phyloP scores from a whole-genome alignment of 1,140 invertebrate genomes.

The Bradysia coprophila region DNA sequence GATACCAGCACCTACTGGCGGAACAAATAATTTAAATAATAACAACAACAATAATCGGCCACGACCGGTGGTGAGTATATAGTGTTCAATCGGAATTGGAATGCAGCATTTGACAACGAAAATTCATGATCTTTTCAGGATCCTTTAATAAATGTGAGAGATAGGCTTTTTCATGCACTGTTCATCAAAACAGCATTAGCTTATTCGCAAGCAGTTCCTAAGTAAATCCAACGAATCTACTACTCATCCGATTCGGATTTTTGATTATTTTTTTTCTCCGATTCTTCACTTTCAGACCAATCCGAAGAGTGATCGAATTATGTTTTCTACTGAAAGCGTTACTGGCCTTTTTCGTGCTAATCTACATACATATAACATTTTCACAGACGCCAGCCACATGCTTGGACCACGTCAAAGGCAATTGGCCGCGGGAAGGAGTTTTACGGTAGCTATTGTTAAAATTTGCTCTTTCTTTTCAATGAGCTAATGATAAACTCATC shows the following conservation, averaged over 20 bases:
- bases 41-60: too few relatives aligned
- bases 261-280: not conserved
- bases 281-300: constrained; percentile 28
- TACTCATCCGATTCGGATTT: not conserved
- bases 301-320: constrained; percentile 81
- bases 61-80: too few relatives aligned
- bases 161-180: constrained; percentile 87
- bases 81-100: too few relatives aligned
- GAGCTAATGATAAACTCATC: not conserved
- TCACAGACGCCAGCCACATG: constrained; percentile 86
- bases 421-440: constrained; percentile 92
- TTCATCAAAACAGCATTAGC: constrained; percentile 81
- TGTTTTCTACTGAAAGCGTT: constrained; percentile 78
- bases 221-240: constrained; percentile 6
- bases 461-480: not conserved
- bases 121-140: too few relatives aligned
- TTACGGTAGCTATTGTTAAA: constrained; percentile 30
- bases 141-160: constrained; percentile 65
- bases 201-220: constrained; percentile 76
- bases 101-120: too few relatives aligned
- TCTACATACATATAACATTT: constrained; percentile 90
- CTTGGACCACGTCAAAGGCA: constrained; percentile 69
- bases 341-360: constrained; percentile 72
- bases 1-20: too few relatives aligned
- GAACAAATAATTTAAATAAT: too few relatives aligned